phyloP scores from a whole-genome alignment of 2,113 vertebrate species.

The Oxyruncus cristatus region DNA sequence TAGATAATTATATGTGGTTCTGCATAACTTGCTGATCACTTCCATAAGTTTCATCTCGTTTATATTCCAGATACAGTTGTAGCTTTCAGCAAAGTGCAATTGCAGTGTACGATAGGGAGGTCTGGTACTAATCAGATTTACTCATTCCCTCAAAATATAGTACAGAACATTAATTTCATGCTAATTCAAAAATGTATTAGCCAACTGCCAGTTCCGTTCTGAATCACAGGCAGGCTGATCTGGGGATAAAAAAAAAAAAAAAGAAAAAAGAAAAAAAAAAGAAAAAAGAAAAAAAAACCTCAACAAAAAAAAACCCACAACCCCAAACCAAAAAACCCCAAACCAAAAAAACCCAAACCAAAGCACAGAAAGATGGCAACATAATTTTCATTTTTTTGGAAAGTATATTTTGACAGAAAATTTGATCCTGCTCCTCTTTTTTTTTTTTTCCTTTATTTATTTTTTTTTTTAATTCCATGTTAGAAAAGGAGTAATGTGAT shows the following conservation, averaged over 20 bases:
- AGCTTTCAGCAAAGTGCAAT: conserved; percentile 26
- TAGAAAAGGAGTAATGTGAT: background rate
- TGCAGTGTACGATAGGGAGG: background rate
- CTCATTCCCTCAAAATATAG: conserved; percentile 35
- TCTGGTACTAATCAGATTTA: conserved; percentile 44
- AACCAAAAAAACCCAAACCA: rapidly evolving
- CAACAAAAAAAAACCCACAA: background rate
- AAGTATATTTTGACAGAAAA: background rate
- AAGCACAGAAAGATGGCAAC: background rate
- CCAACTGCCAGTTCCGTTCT: background rate
- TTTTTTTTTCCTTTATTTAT: no score
- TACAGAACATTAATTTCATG: conserved; percentile 56
- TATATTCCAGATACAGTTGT: background rate
- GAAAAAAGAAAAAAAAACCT: background rate
- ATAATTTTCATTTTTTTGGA: background rate
- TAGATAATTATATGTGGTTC: background rate
- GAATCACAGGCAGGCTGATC: background rate
- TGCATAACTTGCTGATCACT: background rate
- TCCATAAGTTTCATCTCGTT: background rate
- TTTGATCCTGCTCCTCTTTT: background rate
- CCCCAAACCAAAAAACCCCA: background rate
- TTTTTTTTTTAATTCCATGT: background rate
- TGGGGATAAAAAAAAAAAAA: background rate
- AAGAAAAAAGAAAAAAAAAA: background rate
- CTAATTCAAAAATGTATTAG: conserved; percentile 30